Evolutionary conservation across 2,113 vertebrate genomes (phyloP).

Genomic region (Amphilophus citrinellus): DNA sequence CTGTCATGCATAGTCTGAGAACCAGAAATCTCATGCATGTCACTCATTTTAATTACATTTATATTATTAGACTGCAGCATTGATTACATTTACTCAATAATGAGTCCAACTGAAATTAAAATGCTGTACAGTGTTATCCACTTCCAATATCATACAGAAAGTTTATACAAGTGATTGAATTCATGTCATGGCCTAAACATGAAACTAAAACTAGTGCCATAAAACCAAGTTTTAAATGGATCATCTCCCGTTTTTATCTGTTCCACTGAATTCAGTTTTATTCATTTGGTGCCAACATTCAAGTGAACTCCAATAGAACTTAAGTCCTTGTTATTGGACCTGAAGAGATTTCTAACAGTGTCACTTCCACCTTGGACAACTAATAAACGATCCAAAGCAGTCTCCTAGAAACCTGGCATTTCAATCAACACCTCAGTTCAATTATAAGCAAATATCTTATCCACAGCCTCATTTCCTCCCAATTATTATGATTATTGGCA

Average conservation of each 20-base stretch:
- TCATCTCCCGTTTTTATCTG: background rate
- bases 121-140: background rate
- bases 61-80: background rate
- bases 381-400: background rate
- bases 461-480: background rate
- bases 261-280: background rate
- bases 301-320: background rate
- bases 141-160: background rate
- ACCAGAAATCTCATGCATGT: background rate
- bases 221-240: background rate
- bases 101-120: background rate
- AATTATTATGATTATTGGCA: background rate
- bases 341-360: background rate
- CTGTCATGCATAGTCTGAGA: background rate
- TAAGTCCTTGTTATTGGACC: background rate
- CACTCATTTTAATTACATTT: background rate
- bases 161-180: fast-evolving
- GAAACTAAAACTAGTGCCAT: background rate
- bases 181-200: background rate
- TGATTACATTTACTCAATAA: background rate
- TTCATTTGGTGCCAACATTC: background rate
- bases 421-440: background rate
- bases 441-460: too few species aligned
- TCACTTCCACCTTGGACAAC: background rate
- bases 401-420: too few species aligned